These are phyloP conservation scores for Hemicrepidius hirtus DNA, from an alignment of 2,888 invertebrate species.

Conservation along the genomic window DNA sequence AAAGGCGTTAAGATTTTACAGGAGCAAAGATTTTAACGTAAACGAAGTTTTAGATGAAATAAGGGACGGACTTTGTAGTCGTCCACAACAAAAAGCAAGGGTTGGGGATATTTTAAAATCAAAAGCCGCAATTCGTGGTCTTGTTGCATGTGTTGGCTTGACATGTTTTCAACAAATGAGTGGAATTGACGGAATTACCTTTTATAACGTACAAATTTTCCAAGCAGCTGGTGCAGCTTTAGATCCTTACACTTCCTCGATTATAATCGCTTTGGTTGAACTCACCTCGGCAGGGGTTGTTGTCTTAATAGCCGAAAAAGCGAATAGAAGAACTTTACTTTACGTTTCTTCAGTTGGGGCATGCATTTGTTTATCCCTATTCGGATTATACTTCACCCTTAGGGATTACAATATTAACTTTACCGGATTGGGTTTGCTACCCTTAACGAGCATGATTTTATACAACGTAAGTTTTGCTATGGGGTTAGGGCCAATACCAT, in stretches of 20 bases:
- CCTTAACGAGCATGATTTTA: slow-evolving; percentile 47
- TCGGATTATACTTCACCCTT: slow-evolving; percentile 39
- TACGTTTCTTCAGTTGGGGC: slow-evolving; percentile 41
- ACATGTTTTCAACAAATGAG: slow-evolving; percentile 90
- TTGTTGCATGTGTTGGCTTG: slow-evolving; percentile 81
- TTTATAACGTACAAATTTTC: slow-evolving; percentile 84
- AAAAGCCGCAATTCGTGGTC: slow-evolving; percentile 79
- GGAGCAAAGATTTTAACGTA: slow-evolving; percentile 80
- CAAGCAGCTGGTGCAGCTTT: slow-evolving; percentile 80
- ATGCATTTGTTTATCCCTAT: slow-evolving; percentile 24
- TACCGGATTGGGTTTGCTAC: slow-evolving; percentile 44
- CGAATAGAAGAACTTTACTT: slow-evolving; percentile 79
- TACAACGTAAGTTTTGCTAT: slow-evolving; percentile 52
- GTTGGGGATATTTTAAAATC: slow-evolving; percentile 77
- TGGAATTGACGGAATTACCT: slow-evolving; percentile 86
- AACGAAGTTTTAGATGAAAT: slow-evolving; percentile 78
- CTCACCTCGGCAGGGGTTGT: slow-evolving; percentile 80
- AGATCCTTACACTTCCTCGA: slow-evolving; percentile 78
- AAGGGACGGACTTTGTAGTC: slow-evolving; percentile 76
- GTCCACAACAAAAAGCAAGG: slow-evolving; percentile 73
- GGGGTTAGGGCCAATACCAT: slow-evolving; percentile 54
- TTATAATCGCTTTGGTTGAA: slow-evolving; percentile 86
- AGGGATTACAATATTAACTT: not conserved
- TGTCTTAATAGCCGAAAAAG: slow-evolving; percentile 82
- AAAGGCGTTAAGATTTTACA: slow-evolving; percentile 78